Evolutionary conservation across 2,888 invertebrate genomes (phyloP), one percentile per base, ranked within the genome.

Genomic region (Agriopis aurantiaria): DNA sequence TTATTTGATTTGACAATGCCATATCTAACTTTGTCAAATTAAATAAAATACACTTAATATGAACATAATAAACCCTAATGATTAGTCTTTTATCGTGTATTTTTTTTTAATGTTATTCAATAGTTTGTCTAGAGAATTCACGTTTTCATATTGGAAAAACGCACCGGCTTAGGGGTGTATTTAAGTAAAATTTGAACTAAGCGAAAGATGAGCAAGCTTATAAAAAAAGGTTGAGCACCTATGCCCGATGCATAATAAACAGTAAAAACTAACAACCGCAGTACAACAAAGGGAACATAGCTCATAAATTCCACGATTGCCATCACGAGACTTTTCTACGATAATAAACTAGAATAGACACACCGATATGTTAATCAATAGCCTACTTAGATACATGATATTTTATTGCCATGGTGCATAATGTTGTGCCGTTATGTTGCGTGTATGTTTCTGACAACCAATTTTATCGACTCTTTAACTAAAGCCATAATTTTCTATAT

Each of bases 261-360:
- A 57, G 57, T 65, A 59, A 65, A 73, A 66, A 65, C 43, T 23
- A 58, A 46, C 72, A 72, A 72, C 63, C 49, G 62, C 52, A 46
- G 17, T 60, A 59, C 63, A 63, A 73, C 72, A 74, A 71, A 69
- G 68, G 60, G 45, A 73, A 64, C 65, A 61, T 69, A 72, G 61
- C 48, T 72, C 69, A 78, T 80, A 78, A 77, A 78, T 72, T 74
- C 52, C 9, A 59, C 74, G 70, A 82, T 82, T 78, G 81, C 75
- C 77, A 83, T 80, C 76, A 74, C 74, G 33, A 65, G 68, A 69
- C 77, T 83, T 80, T 80, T 75, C 76, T 76, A 77, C 78, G 66
- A 53, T 73, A 74, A 76, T 78, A 64, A 40, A 45, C 40, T 73
- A 68, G 57, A 53, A 68, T 72, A 64, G 53, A 66, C 70, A 65